Evolutionary conservation across 2,888 invertebrate genomes (phyloP).

Genomic region (Taenaris catops): DNA sequence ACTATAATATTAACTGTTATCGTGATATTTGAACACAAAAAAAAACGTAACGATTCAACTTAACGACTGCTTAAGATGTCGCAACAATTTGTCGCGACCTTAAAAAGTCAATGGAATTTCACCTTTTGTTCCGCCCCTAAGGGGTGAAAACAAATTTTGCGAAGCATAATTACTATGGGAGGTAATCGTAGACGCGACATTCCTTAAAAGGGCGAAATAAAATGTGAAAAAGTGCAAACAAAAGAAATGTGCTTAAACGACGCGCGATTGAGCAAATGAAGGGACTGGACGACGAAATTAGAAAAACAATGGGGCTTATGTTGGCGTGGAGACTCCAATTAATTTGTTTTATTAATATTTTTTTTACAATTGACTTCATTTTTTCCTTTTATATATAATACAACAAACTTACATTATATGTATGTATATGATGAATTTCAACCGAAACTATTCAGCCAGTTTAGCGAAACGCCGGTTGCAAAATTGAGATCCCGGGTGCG

Average conservation of each 20-base stretch:
- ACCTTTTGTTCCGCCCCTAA: slow-evolving; percentile 27
- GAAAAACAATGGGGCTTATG: slow-evolving; percentile 48
- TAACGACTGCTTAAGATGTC: slow-evolving; percentile 6
- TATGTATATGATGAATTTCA: no score
- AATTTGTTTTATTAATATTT: no score
- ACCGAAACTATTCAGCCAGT: no score
- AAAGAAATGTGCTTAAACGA: slow-evolving; percentile 72
- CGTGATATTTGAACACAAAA: no score
- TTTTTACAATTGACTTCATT: no score
- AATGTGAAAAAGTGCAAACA: slow-evolving; percentile 52
- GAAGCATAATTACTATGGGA: slow-evolving; percentile 52
- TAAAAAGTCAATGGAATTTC: slow-evolving; percentile 17
- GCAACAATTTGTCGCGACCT: slow-evolving; percentile 11
- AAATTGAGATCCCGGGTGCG: no score
- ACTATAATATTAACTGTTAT: no score
- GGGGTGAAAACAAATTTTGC: slow-evolving; percentile 33
- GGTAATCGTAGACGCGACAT: slow-evolving; percentile 46
- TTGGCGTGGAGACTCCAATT: slow-evolving; percentile 33
- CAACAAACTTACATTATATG: no score
- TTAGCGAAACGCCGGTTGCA: no score
- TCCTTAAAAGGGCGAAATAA: slow-evolving; percentile 45
- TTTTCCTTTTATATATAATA: no score
- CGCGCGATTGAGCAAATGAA: slow-evolving; percentile 69
- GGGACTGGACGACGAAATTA: slow-evolving; percentile 59
- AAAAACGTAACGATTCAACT: no score